These are phyloP conservation scores for Megaleporinus macrocephalus DNA, from an alignment of 2,113 vertebrate genomes.

Conservation along the genomic window DNA sequence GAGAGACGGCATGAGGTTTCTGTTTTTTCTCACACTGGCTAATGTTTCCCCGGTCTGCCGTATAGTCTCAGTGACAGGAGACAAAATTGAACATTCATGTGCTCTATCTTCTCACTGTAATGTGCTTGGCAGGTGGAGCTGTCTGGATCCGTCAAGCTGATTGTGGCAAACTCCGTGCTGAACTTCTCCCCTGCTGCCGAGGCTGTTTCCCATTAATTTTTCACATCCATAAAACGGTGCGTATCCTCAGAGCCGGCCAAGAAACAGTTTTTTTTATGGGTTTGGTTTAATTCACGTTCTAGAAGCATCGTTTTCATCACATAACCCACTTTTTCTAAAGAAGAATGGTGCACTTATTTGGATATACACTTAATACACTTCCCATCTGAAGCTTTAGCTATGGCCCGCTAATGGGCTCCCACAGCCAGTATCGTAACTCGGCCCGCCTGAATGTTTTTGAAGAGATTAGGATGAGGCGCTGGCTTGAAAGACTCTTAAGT, in stretches of 20 bases:
- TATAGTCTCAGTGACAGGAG: neutral
- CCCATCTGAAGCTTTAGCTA: neutral
- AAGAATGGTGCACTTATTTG: neutral
- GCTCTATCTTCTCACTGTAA: neutral
- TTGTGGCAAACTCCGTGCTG: neutral
- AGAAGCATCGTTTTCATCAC: neutral
- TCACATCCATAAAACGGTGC: neutral
- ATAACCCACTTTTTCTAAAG: neutral
- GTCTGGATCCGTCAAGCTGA: neutral
- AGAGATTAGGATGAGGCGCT: neutral
- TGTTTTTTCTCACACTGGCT: neutral
- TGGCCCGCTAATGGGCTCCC: neutral
- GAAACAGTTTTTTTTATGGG: neutral
- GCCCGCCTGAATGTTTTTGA: conserved; percentile 18
- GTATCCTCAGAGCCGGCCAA: neutral
- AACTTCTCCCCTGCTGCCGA: neutral
- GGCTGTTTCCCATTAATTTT: conserved; percentile 11
- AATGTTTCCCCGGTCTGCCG: neutral
- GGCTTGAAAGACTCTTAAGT: conserved; percentile 1
- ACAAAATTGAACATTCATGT: neutral
- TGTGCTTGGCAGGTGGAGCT: neutral
- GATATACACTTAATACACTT: conserved; percentile 10
- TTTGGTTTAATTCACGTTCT: neutral
- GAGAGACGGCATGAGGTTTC: neutral
- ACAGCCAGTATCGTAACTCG: neutral